Percentiles rank a stretch among this genome's conserved stretches.
Conservation (phyloP, 1,140 invertebrate genomes). For the Drosophila eugracilis region DNA sequence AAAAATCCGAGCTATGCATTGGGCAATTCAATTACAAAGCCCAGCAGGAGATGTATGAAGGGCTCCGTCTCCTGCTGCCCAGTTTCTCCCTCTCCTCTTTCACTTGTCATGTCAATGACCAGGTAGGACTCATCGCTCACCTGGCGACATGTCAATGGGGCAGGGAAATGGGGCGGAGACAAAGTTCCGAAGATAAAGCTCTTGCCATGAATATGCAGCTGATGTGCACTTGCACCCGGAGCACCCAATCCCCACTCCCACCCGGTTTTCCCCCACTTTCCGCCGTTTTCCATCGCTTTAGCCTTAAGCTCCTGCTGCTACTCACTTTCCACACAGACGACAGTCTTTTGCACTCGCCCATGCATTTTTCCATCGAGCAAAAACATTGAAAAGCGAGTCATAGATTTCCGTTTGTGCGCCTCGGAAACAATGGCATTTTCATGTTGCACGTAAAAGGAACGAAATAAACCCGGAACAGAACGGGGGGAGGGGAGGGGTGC, state of each 20-base stretch:
- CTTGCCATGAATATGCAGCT: conserved; percentile 65
- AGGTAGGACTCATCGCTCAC: conserved; percentile 63
- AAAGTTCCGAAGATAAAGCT: conserved; percentile 60
- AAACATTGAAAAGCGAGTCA: conserved; percentile 76
- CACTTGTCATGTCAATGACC: conserved; percentile 69
- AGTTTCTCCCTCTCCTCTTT: background rate
- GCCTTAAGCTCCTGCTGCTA: conserved; percentile 37
- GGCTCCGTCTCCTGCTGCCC: background rate
- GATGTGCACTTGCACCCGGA: conserved; percentile 60
- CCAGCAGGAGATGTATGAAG: conserved; percentile 44
- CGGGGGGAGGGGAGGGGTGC: background rate
- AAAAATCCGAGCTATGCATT: conserved; percentile 49
- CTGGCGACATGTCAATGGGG: conserved; percentile 54
- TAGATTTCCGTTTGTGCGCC: conserved; percentile 76
- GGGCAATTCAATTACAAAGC: conserved; percentile 75
- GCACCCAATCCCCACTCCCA: conserved; percentile 12
- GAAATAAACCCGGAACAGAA: conserved; percentile 36
- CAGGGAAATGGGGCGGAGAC: conserved; percentile 34
- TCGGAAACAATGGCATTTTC: conserved; percentile 78
- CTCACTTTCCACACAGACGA: conserved; percentile 41
- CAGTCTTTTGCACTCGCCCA: conserved; percentile 76
- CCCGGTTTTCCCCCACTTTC: background rate
- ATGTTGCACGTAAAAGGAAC: conserved; percentile 68
- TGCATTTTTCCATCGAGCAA: conserved; percentile 46
- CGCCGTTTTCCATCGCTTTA: conserved; percentile 12